Base-by-base conservation (phyloP, 2,113 vertebrate species). In the Haemorhous mexicanus region DNA sequence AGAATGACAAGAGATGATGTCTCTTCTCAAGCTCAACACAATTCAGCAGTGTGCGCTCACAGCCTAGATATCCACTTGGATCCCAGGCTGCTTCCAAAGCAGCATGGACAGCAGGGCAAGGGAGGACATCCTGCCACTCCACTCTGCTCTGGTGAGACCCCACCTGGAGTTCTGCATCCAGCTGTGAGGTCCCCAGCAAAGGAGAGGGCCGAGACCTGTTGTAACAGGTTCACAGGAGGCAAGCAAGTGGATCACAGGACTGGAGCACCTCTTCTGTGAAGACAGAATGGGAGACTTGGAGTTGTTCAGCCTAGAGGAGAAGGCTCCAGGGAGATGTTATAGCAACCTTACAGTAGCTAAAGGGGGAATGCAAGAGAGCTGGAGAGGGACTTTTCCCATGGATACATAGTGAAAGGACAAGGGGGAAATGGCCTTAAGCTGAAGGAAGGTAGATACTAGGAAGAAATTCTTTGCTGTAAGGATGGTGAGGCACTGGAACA, bases 31-130 rank as follows among this genome's bases (percentile, higher is more conserved):
- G 10, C 5, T 62, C 47, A 39, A 47, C 47, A 27, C 8, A 26
- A 19, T 39, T 30, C 33, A 30, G 12, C 23, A 20, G 20, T 11
- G 24, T 52, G 19, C 0, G 0, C 16, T 52, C 62, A 19, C 13
- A 44, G 19, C 9, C 69, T 37, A 47, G 87, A 75, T 68, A 75
- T 17, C 30, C 55, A 27, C 17, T n/a, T 39, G 21, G 21, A 61
- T 41, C 39, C 39, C 55, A 39, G 46, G 20, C 20, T 75, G 53
- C 53, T 53, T 22, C 24, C 26, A 53, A 53, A 75, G 46, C 55
- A 68, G 11, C 0, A 0, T 46, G 46, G 16, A 17, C 62, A 46
- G 23, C 28, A 41, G n/a, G 69, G 21, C 53, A 41, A 59, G 33
- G 33, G 23, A 59, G 20, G 37, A 39, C 37, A 67, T 67, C n/a